Base-by-base conservation (phyloP, 2,113 vertebrate genomes). In the Amphiprion percula region DNA sequence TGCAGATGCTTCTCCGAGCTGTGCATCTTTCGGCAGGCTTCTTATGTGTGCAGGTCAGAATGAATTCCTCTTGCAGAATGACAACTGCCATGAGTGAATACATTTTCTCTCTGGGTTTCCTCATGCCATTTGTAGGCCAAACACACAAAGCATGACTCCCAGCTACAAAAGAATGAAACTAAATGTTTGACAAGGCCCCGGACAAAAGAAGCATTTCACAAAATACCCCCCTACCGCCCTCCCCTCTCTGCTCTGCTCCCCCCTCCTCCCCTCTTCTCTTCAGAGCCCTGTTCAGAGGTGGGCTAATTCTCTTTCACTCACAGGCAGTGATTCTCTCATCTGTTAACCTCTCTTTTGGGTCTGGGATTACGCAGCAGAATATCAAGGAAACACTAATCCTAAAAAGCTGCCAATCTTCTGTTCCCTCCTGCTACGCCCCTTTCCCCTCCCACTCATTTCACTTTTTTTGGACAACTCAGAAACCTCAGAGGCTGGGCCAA, bases 321-420 rank as follows among this genome's bases (percentile, higher is more conserved):
- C 86, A 82, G 21, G 56, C 75, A 66, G 74, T 10, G 59, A 83
- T 77, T 87, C 89, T 79, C 69, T 90, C 76, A 85, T 93, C 85
- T 85, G 87, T 91, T 88, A 92, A 91, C 91, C 92, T 90, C 88
- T 74, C 82, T 54, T 83, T 80, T 81, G 4, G 54, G 53, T 63
- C 47, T 28, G 72, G 90, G 93, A 94, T 94, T 94, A 93, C 90
- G 28, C 68, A 83, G 82, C 87, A 87, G 90, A 92, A 90, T 89
- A 93, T 92, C 86, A 92, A 90, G 87, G 76, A 90, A 85, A 90
- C 89, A 78, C 91, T 94, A 94, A 95, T 94, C 94, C 93, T 79
- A 77, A 92, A 91, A 86, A 92, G 86, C 81, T 91, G 88, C 77
- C 90, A 90, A 91, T 93, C 91, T 85, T 75, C 77, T 61, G 74